Conservation (phyloP, 2,113 vertebrate species). For the Aplodontia rufa region DNA sequence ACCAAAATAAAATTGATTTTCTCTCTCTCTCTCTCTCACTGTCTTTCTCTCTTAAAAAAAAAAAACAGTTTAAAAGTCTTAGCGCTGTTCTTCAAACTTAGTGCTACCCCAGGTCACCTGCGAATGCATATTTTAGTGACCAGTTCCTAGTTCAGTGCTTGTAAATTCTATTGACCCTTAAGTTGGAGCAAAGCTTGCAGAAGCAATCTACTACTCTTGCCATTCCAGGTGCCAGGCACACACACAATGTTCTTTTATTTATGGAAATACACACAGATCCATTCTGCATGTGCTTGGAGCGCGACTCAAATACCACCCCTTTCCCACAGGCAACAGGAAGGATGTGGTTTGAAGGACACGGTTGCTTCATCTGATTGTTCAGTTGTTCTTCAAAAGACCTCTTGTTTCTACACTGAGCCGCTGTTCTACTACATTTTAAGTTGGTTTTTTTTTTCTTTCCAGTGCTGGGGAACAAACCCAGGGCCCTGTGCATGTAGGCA, state of each 20-base stretch:
- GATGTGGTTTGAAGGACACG: conserved; percentile 60
- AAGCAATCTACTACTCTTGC: conserved; percentile 49
- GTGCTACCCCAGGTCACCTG: neutral
- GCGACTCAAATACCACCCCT: conserved; percentile 62
- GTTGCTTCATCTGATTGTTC: conserved; percentile 59
- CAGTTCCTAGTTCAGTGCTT: conserved; percentile 45
- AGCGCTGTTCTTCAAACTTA: neutral
- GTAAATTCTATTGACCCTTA: conserved; percentile 56
- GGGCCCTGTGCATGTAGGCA: neutral
- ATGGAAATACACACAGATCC: conserved; percentile 55
- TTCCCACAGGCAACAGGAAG: conserved; percentile 71
- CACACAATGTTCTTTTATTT: conserved; percentile 59
- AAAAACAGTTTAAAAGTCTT: neutral
- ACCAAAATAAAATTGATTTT: no score
- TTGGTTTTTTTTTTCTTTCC: neutral
- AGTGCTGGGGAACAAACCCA: neutral
- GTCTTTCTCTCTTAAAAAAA: no score
- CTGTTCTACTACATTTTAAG: neutral
- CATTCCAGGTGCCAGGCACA: conserved; percentile 56
- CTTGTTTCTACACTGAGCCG: conserved; percentile 55
- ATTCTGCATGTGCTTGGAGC: conserved; percentile 36
- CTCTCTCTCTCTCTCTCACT: no score
- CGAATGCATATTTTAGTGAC: conserved; percentile 17
- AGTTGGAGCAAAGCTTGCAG: conserved; percentile 72
- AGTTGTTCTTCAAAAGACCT: conserved; percentile 47